phyloP scores from a whole-genome alignment of 1,140 invertebrate genomes.

The Gonatopus flavifemur region DNA sequence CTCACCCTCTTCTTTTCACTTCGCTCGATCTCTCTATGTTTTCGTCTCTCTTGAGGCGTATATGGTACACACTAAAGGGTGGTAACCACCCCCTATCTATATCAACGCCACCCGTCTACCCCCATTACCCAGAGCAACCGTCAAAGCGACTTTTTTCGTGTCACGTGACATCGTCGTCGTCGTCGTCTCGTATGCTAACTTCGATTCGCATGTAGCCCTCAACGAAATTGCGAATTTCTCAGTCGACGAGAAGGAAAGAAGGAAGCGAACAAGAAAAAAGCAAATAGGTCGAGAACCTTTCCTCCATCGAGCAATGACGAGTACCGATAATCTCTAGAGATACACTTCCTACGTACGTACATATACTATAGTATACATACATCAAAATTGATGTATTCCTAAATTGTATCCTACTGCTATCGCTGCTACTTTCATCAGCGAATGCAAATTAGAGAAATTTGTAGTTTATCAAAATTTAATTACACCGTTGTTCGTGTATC shows the following conservation, averaged over 20 bases:
- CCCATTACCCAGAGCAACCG: background rate
- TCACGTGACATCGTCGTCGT: conserved; percentile 10
- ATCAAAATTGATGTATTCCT: no score
- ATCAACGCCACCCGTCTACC: conserved; percentile 3
- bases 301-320: conserved; percentile 14
- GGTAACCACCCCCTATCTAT: background rate
- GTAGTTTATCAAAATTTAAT: no score
- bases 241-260: background rate
- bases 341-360: no score
- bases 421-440: no score
- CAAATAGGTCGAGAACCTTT: background rate
- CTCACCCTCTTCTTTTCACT: conserved; percentile 9
- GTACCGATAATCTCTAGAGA: conserved; percentile 12
- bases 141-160: conserved; percentile 3
- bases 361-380: no score
- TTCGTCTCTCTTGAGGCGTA: conserved; percentile 6
- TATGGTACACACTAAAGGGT: background rate
- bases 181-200: conserved; percentile 10
- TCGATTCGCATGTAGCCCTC: background rate
- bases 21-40: conserved; percentile 14
- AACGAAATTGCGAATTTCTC: conserved; percentile 8
- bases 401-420: no score
- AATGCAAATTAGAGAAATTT: no score
- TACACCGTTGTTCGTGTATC: no score
- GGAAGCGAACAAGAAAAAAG: background rate